Percentiles rank a stretch among this genome's conserved stretches.
Conservation (phyloP, 35 echinoderm and acorn worm genomes). For the Eucidaris tribuloides region DNA sequence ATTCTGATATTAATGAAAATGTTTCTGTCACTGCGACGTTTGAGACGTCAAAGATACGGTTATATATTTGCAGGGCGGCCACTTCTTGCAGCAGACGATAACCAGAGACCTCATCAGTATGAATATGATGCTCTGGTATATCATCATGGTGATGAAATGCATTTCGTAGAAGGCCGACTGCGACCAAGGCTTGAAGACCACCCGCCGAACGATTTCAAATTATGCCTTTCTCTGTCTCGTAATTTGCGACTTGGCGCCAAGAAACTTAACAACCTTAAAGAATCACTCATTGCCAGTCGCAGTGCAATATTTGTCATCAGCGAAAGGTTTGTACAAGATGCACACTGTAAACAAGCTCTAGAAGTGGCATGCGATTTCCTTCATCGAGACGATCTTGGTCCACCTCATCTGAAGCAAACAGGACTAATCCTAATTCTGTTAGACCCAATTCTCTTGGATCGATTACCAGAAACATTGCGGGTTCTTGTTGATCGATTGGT, state of each 20-base stretch:
- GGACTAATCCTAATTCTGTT: neutral
- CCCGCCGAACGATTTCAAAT: slow-evolving; percentile 1
- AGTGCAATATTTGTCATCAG: slow-evolving; percentile 17
- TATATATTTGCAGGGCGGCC: neutral
- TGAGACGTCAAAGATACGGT: neutral
- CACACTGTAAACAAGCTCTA: neutral
- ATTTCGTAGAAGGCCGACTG: slow-evolving; percentile 2
- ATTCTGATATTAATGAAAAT: neutral
- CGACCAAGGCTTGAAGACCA: slow-evolving; percentile 6
- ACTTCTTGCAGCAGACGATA: neutral
- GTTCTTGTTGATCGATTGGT: slow-evolving; percentile 15
- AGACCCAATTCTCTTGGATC: slow-evolving; percentile 2
- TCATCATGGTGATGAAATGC: neutral
- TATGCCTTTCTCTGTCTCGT: neutral
- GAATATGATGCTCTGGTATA: slow-evolving; percentile 7
- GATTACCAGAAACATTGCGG: neutral
- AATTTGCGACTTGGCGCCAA: slow-evolving; percentile 13
- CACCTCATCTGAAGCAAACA: slow-evolving; percentile 1
- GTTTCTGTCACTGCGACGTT: neutral
- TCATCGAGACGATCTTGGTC: slow-evolving; percentile 20
- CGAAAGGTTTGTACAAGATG: neutral
- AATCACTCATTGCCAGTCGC: neutral
- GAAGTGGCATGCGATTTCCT: slow-evolving; percentile 20
- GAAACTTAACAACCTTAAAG: slow-evolving; percentile 7
- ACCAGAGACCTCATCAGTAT: neutral